Evolutionary conservation across 2,797 vertebrate species (phyloP), one percentile per base, ranked within the genome.

Genomic region (Scolopax bukidnonensis): DNA sequence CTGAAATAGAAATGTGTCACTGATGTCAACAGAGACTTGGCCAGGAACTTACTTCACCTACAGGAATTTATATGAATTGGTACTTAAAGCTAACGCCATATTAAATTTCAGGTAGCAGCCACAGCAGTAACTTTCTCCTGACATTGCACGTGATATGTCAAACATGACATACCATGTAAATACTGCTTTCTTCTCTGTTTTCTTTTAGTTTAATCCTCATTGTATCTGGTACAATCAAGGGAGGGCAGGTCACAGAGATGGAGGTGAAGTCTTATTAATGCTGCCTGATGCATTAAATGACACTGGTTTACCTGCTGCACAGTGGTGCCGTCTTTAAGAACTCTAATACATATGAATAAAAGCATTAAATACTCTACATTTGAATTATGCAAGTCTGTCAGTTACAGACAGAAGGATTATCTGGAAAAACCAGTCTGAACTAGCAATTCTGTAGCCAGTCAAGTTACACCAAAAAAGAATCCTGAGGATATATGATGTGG

Each of bases 201-300:
- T 76, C 65, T 59, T 78, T 90, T 30, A 65, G 12, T 20, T 69
- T 60, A 69, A 54, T 61, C 65, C 30, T 71, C 11, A 27, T 65
- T 7, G 4, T 70, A 59, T 9, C 30, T 69, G 19, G 16, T 33
- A 71, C 43, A 7, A 21, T 63, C 23, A 86, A 54, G 21, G 40
- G 13, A 70, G 33, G 23, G 6, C 24, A 65, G 10, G 27, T 57
- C 33, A 53, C 0, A 0, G 30, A 87, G 56, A 23, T 0, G 9
- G 33, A 92, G 9, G 12, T 33, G 76, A 92, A 84, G 54, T 41
- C 38, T 2, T 1, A 1, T 9, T 43, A 60, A 68, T 36, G 20
- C 9, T 8, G 1, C 23, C 57, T 64, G 32, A 53, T 71, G 27
- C 3, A 3, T 64, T 20, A 89, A 60, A 27, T 63, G 20, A 63